A percentile compares a stretch with the other conserved stretches of the same genome.
These are phyloP conservation scores for Micropoecilia bifurca DNA, from an alignment of 2,797 vertebrate species.

Conservation along the genomic window DNA sequence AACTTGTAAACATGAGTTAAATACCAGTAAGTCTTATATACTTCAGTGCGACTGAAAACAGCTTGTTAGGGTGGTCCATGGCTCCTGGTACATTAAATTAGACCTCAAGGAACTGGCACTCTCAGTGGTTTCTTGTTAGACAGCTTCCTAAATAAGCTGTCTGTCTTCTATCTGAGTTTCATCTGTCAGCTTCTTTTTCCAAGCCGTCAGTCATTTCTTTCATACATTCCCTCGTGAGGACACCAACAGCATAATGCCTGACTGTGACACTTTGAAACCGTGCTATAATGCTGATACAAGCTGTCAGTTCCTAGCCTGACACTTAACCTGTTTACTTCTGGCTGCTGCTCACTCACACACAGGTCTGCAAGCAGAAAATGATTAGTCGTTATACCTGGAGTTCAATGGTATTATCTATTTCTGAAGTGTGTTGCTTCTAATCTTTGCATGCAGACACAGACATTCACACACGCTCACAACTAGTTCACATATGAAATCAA, in stretches of 20 bases:
- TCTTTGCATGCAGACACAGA: not conserved
- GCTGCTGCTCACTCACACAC: not conserved
- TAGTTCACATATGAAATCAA: not conserved
- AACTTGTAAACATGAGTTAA: not conserved
- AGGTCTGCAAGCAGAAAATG: not conserved
- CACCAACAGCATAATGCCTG: not conserved
- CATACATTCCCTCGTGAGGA: not conserved
- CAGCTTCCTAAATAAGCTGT: slow-evolving; percentile 1
- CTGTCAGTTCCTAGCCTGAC: not conserved
- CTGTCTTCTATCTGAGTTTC: not conserved
- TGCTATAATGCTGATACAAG: not conserved
- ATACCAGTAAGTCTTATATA: not conserved
- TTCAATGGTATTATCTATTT: not conserved
- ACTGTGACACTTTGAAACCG: not conserved
- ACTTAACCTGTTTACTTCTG: not conserved
- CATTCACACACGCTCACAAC: not conserved
- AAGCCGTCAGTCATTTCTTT: not conserved
- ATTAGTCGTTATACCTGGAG: not conserved
- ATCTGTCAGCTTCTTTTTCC: not conserved
- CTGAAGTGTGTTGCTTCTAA: not conserved
- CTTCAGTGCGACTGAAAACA: not conserved
- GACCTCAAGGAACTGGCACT: not conserved
- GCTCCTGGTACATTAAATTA: not conserved
- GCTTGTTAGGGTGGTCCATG: not conserved
- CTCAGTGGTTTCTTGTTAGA: not conserved